Conservation (phyloP, 1,140 invertebrate genomes). For the Holcopasites calliopsidis region DNA sequence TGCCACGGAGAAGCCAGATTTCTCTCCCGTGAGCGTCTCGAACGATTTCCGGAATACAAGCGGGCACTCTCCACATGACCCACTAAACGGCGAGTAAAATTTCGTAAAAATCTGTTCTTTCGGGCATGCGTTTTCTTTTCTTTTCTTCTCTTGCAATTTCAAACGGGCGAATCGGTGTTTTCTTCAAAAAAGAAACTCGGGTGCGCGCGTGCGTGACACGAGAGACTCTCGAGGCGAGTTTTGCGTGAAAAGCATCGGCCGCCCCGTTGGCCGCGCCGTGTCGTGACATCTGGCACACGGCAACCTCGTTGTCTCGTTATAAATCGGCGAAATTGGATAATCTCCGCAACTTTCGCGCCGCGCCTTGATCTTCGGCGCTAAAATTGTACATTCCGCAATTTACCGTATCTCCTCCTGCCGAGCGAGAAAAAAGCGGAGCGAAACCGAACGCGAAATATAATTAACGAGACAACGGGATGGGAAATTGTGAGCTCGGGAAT, state of each 20-base stretch:
- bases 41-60: conserved; percentile 15
- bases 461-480: background rate
- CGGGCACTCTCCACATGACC: background rate
- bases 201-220: conserved; percentile 61
- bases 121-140: background rate
- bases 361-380: conserved; percentile 29
- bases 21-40: conserved; percentile 16
- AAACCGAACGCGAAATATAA: conserved; percentile 7
- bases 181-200: background rate
- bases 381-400: conserved; percentile 26
- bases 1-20: background rate
- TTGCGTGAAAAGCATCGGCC: conserved; percentile 64
- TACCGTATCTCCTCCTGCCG: background rate
- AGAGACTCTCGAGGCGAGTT: conserved; percentile 62
- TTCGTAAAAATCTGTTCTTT: background rate
- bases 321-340: conserved; percentile 75
- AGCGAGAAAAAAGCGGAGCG: background rate
- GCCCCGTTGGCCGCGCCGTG: conserved; percentile 61
- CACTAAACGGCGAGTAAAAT: background rate
- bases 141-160: no score
- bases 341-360: conserved; percentile 59
- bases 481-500: background rate
- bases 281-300: conserved; percentile 75
- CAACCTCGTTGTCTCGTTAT: conserved; percentile 72
- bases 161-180: no score